Base-by-base conservation (phyloP, 2,888 invertebrate genomes). In the Tanytarsus gracilentus region DNA sequence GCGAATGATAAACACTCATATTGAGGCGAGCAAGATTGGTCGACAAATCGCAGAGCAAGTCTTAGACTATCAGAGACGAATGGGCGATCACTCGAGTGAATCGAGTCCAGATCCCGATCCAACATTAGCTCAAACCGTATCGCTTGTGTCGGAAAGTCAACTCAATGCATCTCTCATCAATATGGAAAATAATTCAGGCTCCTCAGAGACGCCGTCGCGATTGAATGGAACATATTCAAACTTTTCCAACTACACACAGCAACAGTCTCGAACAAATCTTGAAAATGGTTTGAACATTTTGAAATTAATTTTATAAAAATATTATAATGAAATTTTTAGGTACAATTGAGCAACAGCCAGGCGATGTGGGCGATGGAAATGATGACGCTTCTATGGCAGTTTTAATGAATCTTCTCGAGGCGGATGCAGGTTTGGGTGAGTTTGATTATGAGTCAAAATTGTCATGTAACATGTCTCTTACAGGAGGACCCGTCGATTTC, bases 361-460 rank as follows among this genome's bases (percentile, higher is more conserved):
- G n/a, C n/a, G n/a, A n/a, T n/a, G n/a, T n/a, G n/a, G 77, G 79
- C 44, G 87, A 88, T 68, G 88, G 86, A 39, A 88, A 87, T 69
- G 89, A 91, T 66, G 92, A 92, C 69, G 90, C 91, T 2, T 88
- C 90, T 4, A 91, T 92, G 89, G 89, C 91, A 1, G 90, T 91
- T 65, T 89, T 92, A 66, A 91, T 92, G 91, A 90, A 88, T 70
- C 79, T 92, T 23, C 74, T 92, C 48, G 92, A 92, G 71, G 91
- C 55, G 4, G 60, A 60, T 36, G 60, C 60, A 16, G 60, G 60
- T 21, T 51, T 61, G 39, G 61, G 61, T 25, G 11, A 44, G 23
- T 21, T 18, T 9, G 8, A 4, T 5, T 1, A 21, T 6, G 3
- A 23, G 9, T 9, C 6, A 36, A 4, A 14, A 36, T 36, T 14